phyloP scores from a whole-genome alignment of 2,797 vertebrate species.

The Sarcophilus harrisii region DNA sequence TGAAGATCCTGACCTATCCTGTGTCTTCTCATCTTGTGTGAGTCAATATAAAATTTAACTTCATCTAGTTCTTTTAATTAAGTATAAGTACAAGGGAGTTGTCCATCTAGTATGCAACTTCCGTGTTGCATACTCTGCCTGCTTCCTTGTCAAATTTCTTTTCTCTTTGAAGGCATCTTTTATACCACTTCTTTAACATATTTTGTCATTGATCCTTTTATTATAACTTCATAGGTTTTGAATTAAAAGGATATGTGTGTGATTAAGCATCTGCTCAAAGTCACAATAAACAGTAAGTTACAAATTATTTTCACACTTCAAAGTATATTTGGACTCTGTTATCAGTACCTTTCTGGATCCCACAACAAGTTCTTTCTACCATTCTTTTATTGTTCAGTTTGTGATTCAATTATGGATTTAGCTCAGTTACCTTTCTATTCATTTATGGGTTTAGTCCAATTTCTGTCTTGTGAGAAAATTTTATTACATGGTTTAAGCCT shows the following conservation, averaged over 20 bases:
- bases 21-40: neutral
- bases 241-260: neutral
- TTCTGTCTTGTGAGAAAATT: neutral
- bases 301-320: neutral
- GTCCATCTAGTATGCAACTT: neutral
- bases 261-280: neutral
- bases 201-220: neutral
- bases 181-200: neutral
- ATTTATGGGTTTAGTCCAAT: neutral
- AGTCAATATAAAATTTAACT: neutral
- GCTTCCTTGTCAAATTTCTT: neutral
- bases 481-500: neutral
- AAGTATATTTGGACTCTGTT: neutral
- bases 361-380: neutral
- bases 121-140: neutral
- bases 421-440: neutral
- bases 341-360: neutral
- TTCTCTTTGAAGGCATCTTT: neutral
- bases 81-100: neutral
- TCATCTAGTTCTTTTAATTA: neutral
- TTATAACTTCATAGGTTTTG: neutral
- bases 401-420: neutral
- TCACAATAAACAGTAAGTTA: neutral
- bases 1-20: neutral
- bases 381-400: neutral